Conservation (phyloP, 2,888 invertebrate genomes). For the Melieria omissa region DNA sequence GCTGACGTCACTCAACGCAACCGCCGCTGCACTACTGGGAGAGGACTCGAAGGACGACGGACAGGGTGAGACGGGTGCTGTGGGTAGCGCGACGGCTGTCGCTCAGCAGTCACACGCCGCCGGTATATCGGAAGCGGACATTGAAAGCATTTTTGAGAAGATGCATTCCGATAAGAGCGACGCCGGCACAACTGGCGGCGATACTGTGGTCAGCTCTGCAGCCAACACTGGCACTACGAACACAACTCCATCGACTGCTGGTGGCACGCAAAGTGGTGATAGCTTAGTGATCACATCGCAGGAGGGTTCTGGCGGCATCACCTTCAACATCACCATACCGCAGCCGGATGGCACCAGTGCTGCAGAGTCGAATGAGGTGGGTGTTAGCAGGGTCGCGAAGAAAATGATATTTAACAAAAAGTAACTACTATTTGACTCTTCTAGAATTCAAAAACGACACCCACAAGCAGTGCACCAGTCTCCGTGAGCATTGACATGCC, state of each 20-base stretch:
- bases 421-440: not conserved
- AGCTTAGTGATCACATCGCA: constrained; percentile 67
- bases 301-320: constrained; percentile 65
- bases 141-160: constrained; percentile 68
- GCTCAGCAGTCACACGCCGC: no score
- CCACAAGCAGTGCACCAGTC: constrained; percentile 55
- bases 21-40: constrained; percentile 56
- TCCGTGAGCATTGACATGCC: constrained; percentile 67
- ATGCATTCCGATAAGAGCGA: constrained; percentile 67
- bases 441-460: constrained; percentile 50
- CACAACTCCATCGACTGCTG: constrained; percentile 49
- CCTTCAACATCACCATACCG: constrained; percentile 67
- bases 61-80: constrained; percentile 34
- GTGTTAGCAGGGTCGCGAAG: constrained; percentile 13
- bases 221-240: constrained; percentile 24
- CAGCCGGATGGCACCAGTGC: constrained; percentile 56
- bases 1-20: constrained; percentile 50
- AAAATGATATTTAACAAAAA: not conserved
- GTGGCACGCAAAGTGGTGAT: constrained; percentile 51
- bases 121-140: constrained; percentile 61
- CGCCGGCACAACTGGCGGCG: constrained; percentile 44
- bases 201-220: constrained; percentile 34
- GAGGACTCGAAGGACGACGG: constrained; percentile 50
- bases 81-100: constrained; percentile 50
- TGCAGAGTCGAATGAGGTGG: constrained; percentile 46